Evolutionary conservation across 1,140 invertebrate genomes (phyloP), one percentile per base, ranked within the genome.

Genomic region (Cydia amplana): DNA sequence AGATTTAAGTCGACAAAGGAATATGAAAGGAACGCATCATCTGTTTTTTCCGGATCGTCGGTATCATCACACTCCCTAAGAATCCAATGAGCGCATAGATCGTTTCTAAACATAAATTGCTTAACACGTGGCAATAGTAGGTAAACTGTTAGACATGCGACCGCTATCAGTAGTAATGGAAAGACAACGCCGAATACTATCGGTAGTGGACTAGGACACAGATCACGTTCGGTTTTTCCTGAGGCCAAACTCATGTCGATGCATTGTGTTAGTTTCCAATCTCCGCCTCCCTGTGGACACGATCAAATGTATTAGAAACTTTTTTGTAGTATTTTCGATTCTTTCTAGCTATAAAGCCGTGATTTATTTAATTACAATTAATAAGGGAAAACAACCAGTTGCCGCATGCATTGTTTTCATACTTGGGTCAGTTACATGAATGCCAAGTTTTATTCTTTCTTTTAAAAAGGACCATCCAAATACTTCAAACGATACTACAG

Each of bases 21-120:
- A 82, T 96, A 98, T 77, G 96, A 97, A 55, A 98, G 94, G 84
- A 98, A 98, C 0, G 96, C 97, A 81, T 98, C 97, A 83, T 96
- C 97, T 10, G 16, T 20, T 18, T 18, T 70, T 32, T 18, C 28
- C 16, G 5, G 16, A 6, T 70, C 65, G 9, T 36, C 4, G 28
- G 5, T 18, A 7, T 36, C 28, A 28, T 70, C 28, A 32, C 12
- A n/a, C 14, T 32, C 65, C 7, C 65, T 40, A 10, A 70, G 32
- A 32, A 70, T 18, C 65, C 65, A 70, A 16, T 70, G 16, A 16
- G 32, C 6, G n/a, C 4, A 70, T 16, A 40, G 32, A 32, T 70
- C 20, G 16, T 36, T n/a, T 18, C 28, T 18, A 18, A 70, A 70
- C 32, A 70, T 23, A 10, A 70, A 36, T 12, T 70, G 65, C 65